Base-by-base conservation (phyloP, 2,888 invertebrate genomes). In the Galeopsomyia nigrocyanea region DNA sequence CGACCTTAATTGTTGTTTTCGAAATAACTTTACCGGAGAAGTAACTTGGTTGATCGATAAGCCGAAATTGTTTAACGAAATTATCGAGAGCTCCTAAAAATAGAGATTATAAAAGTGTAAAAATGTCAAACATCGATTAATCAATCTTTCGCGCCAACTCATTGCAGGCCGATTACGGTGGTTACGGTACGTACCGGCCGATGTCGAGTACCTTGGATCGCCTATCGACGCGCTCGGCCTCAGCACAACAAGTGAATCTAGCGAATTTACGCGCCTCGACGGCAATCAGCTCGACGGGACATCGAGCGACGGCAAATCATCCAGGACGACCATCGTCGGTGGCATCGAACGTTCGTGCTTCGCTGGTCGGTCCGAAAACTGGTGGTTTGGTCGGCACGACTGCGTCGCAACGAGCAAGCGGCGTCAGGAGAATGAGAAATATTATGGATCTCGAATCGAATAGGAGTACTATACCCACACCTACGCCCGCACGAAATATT, bases 391-490 rank as follows among this genome's bases (percentile, higher is more conserved):
- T 81, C 17, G 77, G 79, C 17, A 39, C 39, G 7, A 10, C 39
- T 9, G 51, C 51, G 3, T 81, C 79, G 69, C 83, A 86, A 70
- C 82, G 90, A 88, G 72, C 90, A 89, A 76, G 94, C 0, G 94
- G 83, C 17, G 93, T 94, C 77, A 90, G 95, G 51, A 90, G 95
- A 75, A 94, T 95, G 87, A 89, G 95, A 63, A 95, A 95, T 83
- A 88, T 95, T 39, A 87, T 95, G 73, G 95, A 95, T 81, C 88
- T 95, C 72, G 92, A 90, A 81, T 86, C 80, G 26, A n/a, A 87
- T 49, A 14, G 87, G 76, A 84, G 82, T 72, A 26, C 26, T 26
- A 94, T 94, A 71, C 93, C 94, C 6, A 91, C 94, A 69, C 93
- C 94, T 17, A 91, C 94, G 65, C 90, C 94, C 82, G 93, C 92